Evolutionary conservation across 2,797 vertebrate genomes (phyloP).

Genomic region (Argentina silus): DNA sequence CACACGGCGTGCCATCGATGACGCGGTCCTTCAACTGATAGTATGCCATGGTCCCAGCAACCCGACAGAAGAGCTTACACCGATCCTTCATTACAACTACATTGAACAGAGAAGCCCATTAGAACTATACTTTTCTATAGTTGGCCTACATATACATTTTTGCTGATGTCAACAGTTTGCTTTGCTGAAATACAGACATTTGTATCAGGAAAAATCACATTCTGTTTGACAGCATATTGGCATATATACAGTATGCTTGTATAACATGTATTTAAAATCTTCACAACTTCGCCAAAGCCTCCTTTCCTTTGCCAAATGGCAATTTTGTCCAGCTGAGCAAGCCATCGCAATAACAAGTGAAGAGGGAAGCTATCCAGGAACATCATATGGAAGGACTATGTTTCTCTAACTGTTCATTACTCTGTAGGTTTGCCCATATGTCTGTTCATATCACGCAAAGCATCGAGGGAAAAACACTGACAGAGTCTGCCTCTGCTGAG

Average conservation of each 20-base stretch:
- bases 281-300: conserved; percentile 6
- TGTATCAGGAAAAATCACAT: conserved; percentile 26
- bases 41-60: conserved; percentile 90
- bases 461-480: conserved; percentile 18
- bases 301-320: conserved; percentile 56
- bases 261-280: conserved; percentile 47
- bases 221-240: conserved; percentile 39
- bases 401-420: conserved; percentile 33
- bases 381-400: conserved; percentile 31
- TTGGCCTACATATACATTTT: conserved; percentile 22
- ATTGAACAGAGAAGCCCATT: conserved; percentile 19
- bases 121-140: neutral
- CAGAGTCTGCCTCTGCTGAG: conserved; percentile 21
- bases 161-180: conserved; percentile 15
- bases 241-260: conserved; percentile 50
- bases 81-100: conserved; percentile 96
- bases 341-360: conserved; percentile 36
- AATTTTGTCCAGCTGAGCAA: conserved; percentile 47
- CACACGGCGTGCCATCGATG: conserved; percentile 92
- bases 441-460: conserved; percentile 20
- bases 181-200: conserved; percentile 23
- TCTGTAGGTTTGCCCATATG: conserved; percentile 18
- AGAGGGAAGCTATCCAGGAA: conserved; percentile 27
- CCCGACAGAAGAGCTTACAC: conserved; percentile 97
- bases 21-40: conserved; percentile 95